Evolutionary conservation across 37 sponge, comb jelly and placozoan species (phyloP), one percentile per base, ranked within the genome.

Genomic region (Haliclona indistincta): DNA sequence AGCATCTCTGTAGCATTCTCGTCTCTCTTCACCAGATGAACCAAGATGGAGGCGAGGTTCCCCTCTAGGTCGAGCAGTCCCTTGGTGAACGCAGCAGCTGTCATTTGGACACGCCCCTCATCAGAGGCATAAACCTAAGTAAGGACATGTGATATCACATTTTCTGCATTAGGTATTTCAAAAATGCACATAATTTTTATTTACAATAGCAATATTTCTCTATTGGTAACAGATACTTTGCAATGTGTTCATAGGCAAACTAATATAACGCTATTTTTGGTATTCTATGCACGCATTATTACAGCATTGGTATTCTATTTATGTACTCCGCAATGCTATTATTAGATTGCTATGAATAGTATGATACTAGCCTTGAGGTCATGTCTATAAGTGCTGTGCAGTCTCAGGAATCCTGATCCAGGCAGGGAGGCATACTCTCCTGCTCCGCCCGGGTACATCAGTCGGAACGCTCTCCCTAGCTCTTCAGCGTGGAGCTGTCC

Each of bases 1-100:
- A 93, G 84, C 74, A 93, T 84, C 38, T 82, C 81, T 20, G 95
- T 89, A 22, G 93, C 74, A 45, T 84, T 78, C 38, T 97, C 81
- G 80, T 97, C 89, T 49, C 89, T 78, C 68, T 94, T 89, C 17
- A 96, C 97, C 51, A 96, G 68, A 55, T 90, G 93, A 35, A 87
- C 88, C 43, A 93, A 79, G 15, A 89, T 81, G 29, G 94, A 91
- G 10, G 97, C 79, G 20, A 93, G 80, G 73, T 76, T 88, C 7
- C 94, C 94, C 51, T 97, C 97, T 26, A 97, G 84, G 52, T 89
- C 94, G 55, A 93, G 67, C 58, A 97, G 43, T 15, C 97, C 94
- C 93, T 97, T 97, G 1, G 90, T 92, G 67, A 97, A 97, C 35
- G 94, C 91, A 79, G 97, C 94, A 42, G 97, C 97, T 25, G 97